Evolutionary conservation across 2,888 invertebrate genomes (phyloP).

Genomic region (Lutraria lutraria): DNA sequence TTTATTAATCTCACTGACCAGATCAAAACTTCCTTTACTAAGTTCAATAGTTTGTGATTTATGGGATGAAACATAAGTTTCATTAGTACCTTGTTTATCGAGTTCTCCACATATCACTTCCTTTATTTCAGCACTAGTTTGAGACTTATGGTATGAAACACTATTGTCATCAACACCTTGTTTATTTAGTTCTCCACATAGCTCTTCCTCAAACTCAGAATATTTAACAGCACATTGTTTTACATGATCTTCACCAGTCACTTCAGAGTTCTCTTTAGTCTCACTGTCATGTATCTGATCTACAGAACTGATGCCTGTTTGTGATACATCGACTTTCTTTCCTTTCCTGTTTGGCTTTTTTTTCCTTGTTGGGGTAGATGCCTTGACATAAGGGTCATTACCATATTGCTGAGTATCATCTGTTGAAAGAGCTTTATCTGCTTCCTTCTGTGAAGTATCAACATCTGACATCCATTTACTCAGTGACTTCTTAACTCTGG

Average conservation of each 20-base stretch:
- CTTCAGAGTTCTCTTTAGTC: neutral
- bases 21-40: neutral
- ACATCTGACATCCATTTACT: neutral
- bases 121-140: neutral
- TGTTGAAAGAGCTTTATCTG: neutral
- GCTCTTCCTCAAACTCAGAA: neutral
- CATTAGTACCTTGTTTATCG: neutral
- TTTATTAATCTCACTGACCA: neutral
- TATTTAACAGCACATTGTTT: neutral
- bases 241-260: neutral
- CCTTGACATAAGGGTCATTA: neutral
- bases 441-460: neutral
- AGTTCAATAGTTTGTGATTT: neutral
- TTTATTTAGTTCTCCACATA: slow-evolving; percentile 11
- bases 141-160: neutral
- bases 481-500: neutral
- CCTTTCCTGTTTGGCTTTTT: neutral
- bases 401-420: neutral
- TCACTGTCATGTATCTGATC: neutral
- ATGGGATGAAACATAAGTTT: neutral
- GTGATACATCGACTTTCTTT: neutral
- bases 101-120: slow-evolving; percentile 3
- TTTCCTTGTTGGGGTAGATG: neutral
- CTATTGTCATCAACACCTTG: neutral
- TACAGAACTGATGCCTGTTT: neutral